Evolutionary conservation across 2,113 vertebrate genomes (phyloP).

Genomic region (Sebastes schlegelii): DNA sequence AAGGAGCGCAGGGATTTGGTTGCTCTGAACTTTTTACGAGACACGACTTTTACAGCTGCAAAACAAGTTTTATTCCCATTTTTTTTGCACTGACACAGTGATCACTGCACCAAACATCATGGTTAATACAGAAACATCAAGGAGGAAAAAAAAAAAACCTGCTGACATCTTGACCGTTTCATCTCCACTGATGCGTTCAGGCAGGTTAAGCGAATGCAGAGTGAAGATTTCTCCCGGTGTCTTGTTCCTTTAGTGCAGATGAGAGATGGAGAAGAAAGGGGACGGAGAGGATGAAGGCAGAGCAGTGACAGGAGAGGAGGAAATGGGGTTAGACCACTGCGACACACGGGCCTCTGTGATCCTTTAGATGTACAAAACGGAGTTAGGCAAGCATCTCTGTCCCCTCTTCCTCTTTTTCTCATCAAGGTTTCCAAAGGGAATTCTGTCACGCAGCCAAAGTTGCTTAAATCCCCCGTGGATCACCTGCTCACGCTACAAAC

Average conservation of each 20-base stretch:
- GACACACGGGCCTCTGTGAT: constrained; percentile 25
- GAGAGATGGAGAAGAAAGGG: constrained; percentile 23
- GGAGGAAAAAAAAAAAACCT: neutral
- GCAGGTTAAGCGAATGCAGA: constrained; percentile 37
- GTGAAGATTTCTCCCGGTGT: constrained; percentile 15
- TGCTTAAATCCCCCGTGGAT: constrained; percentile 12
- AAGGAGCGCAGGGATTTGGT: constrained; percentile 54
- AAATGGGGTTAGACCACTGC: constrained; percentile 25
- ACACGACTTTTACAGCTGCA: constrained; percentile 44
- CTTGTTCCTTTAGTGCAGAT: constrained; percentile 29
- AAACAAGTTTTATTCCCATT: constrained; percentile 21
- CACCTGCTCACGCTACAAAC: constrained; percentile 49
- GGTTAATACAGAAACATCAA: constrained; percentile 6
- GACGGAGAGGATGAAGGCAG: neutral
- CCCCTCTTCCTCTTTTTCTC: neutral
- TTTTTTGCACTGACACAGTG: neutral
- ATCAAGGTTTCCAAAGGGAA: constrained; percentile 30
- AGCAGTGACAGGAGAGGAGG: constrained; percentile 23
- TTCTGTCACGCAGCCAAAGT: constrained; percentile 38
- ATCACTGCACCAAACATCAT: constrained; percentile 11
- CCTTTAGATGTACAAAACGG: constrained; percentile 20
- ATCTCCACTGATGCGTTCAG: constrained; percentile 10
- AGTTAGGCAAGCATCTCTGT: constrained; percentile 35
- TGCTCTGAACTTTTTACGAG: constrained; percentile 49
- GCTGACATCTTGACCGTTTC: constrained; percentile 9